phyloP scores from a whole-genome alignment of 1,140 invertebrate species.

The Pogonus chalceus region DNA sequence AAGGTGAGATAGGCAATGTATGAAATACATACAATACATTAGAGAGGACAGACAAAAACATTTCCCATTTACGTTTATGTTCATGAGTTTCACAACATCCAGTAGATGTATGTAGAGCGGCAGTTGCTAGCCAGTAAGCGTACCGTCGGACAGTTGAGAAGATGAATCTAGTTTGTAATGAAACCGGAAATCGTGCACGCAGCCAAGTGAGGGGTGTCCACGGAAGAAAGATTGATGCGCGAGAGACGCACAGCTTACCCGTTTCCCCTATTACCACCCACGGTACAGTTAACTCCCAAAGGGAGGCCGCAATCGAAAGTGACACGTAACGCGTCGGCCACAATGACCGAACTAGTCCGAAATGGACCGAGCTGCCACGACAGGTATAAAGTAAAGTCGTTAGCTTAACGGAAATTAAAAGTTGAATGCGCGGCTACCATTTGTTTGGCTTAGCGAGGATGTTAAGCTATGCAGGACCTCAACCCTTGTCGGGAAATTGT shows the following conservation, averaged over 20 bases:
- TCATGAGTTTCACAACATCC: too few species aligned
- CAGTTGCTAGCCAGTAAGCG: too few species aligned
- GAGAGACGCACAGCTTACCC: not conserved
- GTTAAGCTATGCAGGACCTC: not conserved
- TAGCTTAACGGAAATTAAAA: conserved; percentile 27
- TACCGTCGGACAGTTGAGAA: conserved; percentile 8
- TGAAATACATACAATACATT: too few species aligned
- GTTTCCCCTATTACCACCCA: too few species aligned
- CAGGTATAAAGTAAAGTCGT: conserved; percentile 24
- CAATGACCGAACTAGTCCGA: not conserved
- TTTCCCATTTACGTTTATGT: too few species aligned
- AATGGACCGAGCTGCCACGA: conserved; percentile 2
- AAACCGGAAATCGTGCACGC: conserved; percentile 21
- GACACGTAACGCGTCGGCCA: conserved; percentile 4
- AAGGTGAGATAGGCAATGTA: too few species aligned
- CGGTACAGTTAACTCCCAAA: too few species aligned
- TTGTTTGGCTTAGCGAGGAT: conserved; percentile 18
- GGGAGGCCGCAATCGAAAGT: not conserved
- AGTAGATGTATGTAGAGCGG: too few species aligned
- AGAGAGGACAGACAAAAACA: too few species aligned
- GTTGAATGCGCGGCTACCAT: conserved; percentile 20
- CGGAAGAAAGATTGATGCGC: conserved; percentile 24
- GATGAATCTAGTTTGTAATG: conserved; percentile 25
- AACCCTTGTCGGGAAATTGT: not conserved
- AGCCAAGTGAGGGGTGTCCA: too few species aligned